Conservation (phyloP, 1,140 invertebrate species). For the Meloidogyne exigua region DNA sequence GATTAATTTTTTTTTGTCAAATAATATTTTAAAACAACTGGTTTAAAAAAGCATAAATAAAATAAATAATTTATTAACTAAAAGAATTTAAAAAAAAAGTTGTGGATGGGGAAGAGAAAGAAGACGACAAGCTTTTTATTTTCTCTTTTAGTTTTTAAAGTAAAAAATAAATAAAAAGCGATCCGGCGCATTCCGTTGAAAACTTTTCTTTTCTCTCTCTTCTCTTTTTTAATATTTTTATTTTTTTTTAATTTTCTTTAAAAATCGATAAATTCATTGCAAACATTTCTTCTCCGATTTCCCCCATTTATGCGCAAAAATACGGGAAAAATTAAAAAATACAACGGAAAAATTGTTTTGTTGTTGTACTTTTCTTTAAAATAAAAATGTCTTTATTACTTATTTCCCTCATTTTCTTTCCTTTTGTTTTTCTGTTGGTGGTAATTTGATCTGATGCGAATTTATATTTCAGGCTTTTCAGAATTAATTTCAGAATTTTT, state of each 20-base stretch:
- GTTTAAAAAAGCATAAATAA: too few relatives aligned
- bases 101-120: too few relatives aligned
- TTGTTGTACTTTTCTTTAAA: background rate
- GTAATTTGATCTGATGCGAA: background rate
- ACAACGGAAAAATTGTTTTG: background rate
- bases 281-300: background rate
- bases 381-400: background rate
- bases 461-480: too few relatives aligned
- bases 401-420: background rate
- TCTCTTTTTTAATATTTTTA: background rate
- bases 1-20: too few relatives aligned
- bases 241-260: background rate
- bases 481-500: background rate
- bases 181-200: background rate
- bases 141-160: too few relatives aligned
- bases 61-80: too few relatives aligned
- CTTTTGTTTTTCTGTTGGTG: background rate
- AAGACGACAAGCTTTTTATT: too few relatives aligned
- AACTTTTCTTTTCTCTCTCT: background rate
- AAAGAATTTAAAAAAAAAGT: too few relatives aligned
- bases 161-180: background rate
- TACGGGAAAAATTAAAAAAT: background rate
- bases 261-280: background rate
- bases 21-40: too few relatives aligned
- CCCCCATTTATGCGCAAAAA: background rate